Base-by-base conservation (phyloP, 1,140 invertebrate species). In the Aphelinus certus region DNA sequence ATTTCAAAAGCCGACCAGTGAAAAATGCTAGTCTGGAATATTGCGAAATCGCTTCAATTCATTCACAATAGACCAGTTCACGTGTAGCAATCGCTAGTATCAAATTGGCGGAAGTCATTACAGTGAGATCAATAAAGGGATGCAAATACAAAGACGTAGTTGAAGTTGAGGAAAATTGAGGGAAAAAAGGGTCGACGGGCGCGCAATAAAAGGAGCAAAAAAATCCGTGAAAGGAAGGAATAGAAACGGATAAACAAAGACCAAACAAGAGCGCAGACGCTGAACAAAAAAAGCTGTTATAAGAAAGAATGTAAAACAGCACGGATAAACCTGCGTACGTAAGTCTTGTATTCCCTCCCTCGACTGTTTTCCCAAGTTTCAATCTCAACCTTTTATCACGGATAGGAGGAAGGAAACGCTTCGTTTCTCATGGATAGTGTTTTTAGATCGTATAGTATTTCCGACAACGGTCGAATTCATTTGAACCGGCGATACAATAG, bases 251-350 rank as follows among this genome's bases (percentile, higher is more conserved):
- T 9, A 26, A 26, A 26, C 26, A 2, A 43, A 62, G 61, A 62
- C 26, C 26, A 47, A 47, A 9, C 42, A 9, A 46, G 45, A 26
- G 47, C 2, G 47, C 47, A n/a, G 46, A 2, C 9, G 46, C 5
- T 10, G 43, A 48, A 46, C 6, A 26, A 46, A 63, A 63, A 48
- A 48, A 10, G 10, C 3, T 47, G 62, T 43, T 45, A 43, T 7
- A 47, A 58, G 62, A 63, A 63, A 47, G 49, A 63, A n/a, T 43
- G 47, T 63, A 48, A 63, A 63, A 2, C 26, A 48, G 47, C 9
- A 47, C 26, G 26, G 26, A 0, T 26, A 26, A 26, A 26, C 26
- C 51, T 56, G 5, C 42, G 46, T 4, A 7, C 45, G 65, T 7
- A 42, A 43, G 26, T 45, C 49, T 26, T 66, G 48, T 46, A 53